Evolutionary conservation across 2,888 invertebrate species (phyloP).

Genomic region (Boloria euphrosyne): DNA sequence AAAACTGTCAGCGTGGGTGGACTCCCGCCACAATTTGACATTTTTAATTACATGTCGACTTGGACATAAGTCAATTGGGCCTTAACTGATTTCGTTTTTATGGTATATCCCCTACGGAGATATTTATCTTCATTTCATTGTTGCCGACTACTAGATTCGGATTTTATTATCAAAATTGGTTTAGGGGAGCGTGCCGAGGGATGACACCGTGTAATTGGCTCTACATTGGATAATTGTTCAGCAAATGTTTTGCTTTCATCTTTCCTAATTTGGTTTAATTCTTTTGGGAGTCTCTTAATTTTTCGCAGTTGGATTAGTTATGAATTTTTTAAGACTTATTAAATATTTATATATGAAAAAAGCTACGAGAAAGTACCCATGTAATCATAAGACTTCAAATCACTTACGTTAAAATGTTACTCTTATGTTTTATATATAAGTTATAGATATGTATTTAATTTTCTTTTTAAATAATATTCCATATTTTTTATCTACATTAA

Average conservation of each 20-base stretch:
- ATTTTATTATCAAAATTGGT: constrained; percentile 74
- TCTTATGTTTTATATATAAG: not conserved
- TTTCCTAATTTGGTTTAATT: constrained; percentile 33
- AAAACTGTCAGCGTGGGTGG: constrained; percentile 61
- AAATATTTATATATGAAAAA: not conserved
- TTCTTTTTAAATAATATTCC: too few relatives aligned
- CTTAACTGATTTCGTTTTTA: constrained; percentile 78
- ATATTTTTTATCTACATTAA: too few relatives aligned
- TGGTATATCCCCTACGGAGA: constrained; percentile 70
- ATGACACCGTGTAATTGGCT: constrained; percentile 70
- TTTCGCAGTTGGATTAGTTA: constrained; percentile 35
- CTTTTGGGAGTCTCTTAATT: constrained; percentile 39
- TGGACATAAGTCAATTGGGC: constrained; percentile 64
- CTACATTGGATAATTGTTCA: constrained; percentile 73
- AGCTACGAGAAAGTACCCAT: not conserved
- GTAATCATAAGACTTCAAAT: too few relatives aligned
- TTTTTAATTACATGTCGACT: constrained; percentile 54
- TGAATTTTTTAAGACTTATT: constrained; percentile 8
- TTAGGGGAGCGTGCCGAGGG: constrained; percentile 61
- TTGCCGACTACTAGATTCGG: constrained; percentile 68
- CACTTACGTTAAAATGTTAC: not conserved
- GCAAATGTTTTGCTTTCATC: constrained; percentile 58
- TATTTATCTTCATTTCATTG: constrained; percentile 78
- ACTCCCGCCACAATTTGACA: constrained; percentile 64
- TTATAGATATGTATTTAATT: not conserved